Percentiles rank a stretch among this genome's conserved stretches.
These are phyloP conservation scores for Grammomys surdaster DNA, from an alignment of 2,113 vertebrate genomes.

Conservation along the genomic window DNA sequence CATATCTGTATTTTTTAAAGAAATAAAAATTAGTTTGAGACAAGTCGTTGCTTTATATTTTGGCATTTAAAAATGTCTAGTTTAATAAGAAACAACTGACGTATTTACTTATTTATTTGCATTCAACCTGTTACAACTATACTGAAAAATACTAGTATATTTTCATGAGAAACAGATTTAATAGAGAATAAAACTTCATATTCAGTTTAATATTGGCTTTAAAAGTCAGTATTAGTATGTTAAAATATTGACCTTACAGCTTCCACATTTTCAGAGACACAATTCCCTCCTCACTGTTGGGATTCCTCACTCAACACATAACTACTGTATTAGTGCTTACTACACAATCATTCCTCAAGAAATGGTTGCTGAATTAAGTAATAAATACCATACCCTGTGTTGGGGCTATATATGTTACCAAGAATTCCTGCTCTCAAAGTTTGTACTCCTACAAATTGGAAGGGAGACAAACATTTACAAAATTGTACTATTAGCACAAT, in stretches of 20 bases:
- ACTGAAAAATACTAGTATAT: constrained; percentile 16
- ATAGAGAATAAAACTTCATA: neutral
- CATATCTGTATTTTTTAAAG: constrained; percentile 35
- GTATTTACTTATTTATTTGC: constrained; percentile 49
- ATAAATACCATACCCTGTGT: neutral
- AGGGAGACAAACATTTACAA: neutral
- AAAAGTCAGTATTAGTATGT: neutral
- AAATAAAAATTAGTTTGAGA: constrained; percentile 42
- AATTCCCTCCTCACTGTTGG: neutral
- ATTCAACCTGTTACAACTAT: neutral
- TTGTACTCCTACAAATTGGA: neutral
- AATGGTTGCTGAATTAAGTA: neutral
- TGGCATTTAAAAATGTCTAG: neutral
- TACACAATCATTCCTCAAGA: neutral
- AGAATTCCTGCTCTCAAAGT: neutral
- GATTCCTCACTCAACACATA: neutral
- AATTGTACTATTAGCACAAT: neutral
- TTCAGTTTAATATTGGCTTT: neutral
- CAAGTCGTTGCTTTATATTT: constrained; percentile 7
- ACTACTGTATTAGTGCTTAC: neutral
- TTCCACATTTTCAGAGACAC: neutral
- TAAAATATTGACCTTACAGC: neutral
- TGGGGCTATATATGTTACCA: neutral
- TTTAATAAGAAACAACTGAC: neutral
- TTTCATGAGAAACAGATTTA: neutral